Evolutionary conservation across 2,888 invertebrate genomes (phyloP), one percentile per base, ranked within the genome.

Genomic region (Drosophila neonasuta): DNA sequence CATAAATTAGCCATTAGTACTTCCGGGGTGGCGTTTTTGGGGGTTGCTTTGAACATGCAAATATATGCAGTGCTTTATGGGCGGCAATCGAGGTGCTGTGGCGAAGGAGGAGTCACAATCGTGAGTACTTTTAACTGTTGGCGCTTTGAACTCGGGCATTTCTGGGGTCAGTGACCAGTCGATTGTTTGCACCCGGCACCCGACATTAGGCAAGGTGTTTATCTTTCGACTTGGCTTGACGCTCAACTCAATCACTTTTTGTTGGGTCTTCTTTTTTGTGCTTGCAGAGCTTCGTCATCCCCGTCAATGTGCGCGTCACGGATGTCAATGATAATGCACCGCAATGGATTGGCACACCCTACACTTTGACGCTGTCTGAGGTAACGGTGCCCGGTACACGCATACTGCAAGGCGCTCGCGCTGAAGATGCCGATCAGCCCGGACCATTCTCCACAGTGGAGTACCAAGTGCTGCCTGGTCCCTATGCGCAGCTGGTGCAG

Each of bases 291-390:
- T 91, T 91, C 72, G 90, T 91, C 9, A 85, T 91, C 34, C 91
- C 91, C 9, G 91, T 90, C 13, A 90, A 91, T 77, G 90, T 90
- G 55, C 93, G 97, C 78, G 97, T 97, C 64, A 96, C 96, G 76
- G 97, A 97, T 91, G 96, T 96, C 68, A 97, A 97, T 90, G 97
- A 97, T 91, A 97, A 97, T 91, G 95, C 96, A 8, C 97, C 97
- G 0, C 92, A 93, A 86, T 97, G 97, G 92, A 92, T 93, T 66
- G 96, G 95, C 74, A 95, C 95, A 1, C 96, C 97, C 0, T 97
- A 96, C 90, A 93, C 94, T 50, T 92, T 95, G 76, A 96, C 96
- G 79, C 94, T 97, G 61, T 96, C 96, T 0, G 97, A 97, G 93
- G 96, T 96, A 82, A 94, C 94, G 29, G 93, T 93, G 5, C 92